Conservation (phyloP, 1,140 invertebrate genomes). For the Ectropis grisescens region DNA sequence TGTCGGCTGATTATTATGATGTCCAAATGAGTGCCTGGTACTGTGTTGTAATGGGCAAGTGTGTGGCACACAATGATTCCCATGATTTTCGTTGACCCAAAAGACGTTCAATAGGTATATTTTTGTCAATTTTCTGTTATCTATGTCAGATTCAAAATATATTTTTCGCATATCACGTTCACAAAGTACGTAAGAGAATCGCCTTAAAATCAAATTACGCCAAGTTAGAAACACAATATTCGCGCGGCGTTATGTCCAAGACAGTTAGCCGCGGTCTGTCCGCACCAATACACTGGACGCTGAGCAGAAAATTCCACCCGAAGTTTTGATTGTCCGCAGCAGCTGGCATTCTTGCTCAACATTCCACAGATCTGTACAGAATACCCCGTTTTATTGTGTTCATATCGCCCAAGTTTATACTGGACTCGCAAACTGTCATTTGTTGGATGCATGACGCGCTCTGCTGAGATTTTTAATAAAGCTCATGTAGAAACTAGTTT, state of each 20-base stretch:
- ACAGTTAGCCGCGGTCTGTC: slow-evolving; percentile 21
- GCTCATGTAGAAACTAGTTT: too few species aligned
- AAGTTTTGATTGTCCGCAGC: slow-evolving; percentile 63
- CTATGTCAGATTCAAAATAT: neutral
- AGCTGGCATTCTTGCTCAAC: slow-evolving; percentile 57
- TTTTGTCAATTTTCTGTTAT: too few species aligned
- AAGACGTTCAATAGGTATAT: too few species aligned
- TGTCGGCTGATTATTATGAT: too few species aligned
- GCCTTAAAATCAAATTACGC: too few species aligned
- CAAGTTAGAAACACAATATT: too few species aligned
- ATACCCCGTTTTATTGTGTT: slow-evolving; percentile 52
- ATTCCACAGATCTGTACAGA: slow-evolving; percentile 39
- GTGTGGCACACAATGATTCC: too few species aligned
- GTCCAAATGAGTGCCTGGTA: too few species aligned
- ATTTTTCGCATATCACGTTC: neutral
- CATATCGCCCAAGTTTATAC: slow-evolving; percentile 47
- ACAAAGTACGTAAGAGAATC: too few species aligned
- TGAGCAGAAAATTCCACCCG: slow-evolving; percentile 60
- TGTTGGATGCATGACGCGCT: slow-evolving; percentile 5
- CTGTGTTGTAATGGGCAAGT: too few species aligned
- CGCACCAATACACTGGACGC: slow-evolving; percentile 40
- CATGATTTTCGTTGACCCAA: too few species aligned
- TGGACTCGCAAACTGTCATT: slow-evolving; percentile 44
- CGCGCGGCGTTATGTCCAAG: slow-evolving; percentile 3
- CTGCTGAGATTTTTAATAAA: too few species aligned